A percentile compares a stretch with the other conserved stretches of the same genome.
phyloP scores from a whole-genome alignment of 92 coral and sea anemone genomes.

The Anthopleura xanthogrammica region DNA sequence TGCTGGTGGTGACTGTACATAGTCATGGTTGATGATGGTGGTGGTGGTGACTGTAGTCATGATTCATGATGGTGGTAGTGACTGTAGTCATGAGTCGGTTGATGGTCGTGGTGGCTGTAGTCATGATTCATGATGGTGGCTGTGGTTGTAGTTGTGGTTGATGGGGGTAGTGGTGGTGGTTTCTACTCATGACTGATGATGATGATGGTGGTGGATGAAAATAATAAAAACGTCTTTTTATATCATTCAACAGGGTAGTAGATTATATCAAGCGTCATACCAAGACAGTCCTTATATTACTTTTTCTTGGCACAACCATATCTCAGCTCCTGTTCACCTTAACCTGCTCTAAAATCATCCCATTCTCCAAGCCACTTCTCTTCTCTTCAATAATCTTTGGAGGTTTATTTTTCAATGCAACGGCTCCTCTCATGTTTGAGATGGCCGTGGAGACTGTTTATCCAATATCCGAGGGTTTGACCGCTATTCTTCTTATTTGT shows the following conservation, averaged over 20 bases:
- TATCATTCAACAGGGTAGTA: constrained; percentile 35
- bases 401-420: constrained; percentile 62
- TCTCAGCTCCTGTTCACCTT: constrained; percentile 58
- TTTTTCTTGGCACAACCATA: constrained; percentile 49
- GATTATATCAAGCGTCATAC: constrained; percentile 48
- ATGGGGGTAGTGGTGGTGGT: no score
- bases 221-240: no score
- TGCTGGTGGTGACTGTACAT: no score
- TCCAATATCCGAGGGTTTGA: constrained; percentile 62
- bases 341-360: constrained; percentile 59
- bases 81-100: no score
- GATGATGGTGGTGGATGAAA: no score
- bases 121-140: no score
- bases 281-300: constrained; percentile 47
- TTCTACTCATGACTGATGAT: no score
- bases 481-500: constrained; percentile 50
- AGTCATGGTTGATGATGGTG: no score
- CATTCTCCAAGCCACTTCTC: constrained; percentile 57
- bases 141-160: no score
- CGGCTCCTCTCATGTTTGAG: constrained; percentile 64
- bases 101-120: no score
- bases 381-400: constrained; percentile 52
- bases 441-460: constrained; percentile 64
- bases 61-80: no score
- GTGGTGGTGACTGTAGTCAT: no score